These are phyloP conservation scores for Vulpes ferrilata DNA, from an alignment of 2,113 vertebrate species.

Conservation along the genomic window DNA sequence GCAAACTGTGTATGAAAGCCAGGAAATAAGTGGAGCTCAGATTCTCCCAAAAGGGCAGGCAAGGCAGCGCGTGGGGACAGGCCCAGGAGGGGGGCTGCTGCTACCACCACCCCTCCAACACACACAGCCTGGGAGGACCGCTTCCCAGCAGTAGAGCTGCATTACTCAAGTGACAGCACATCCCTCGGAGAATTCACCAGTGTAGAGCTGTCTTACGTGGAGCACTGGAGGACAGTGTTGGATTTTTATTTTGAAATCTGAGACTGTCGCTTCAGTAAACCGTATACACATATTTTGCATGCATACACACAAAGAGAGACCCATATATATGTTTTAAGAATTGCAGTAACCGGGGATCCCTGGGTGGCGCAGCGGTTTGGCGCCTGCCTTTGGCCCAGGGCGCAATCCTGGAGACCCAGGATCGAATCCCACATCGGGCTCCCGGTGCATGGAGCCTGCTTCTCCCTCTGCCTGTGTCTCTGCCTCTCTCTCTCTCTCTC, in stretches of 20 bases:
- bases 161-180: background rate
- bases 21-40: background rate
- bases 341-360: no score
- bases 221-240: slow-evolving; percentile 29
- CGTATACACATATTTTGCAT: background rate
- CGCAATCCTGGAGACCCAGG: no score
- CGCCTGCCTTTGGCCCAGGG: no score
- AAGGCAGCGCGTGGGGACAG: background rate
- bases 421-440: no score
- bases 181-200: background rate
- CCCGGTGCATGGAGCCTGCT: no score
- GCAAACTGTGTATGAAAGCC: background rate
- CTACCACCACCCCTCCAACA: background rate
- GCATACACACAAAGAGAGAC: accelerated
- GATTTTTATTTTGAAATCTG: slow-evolving; percentile 45
- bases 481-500: no score
- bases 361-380: no score
- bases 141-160: background rate
- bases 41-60: background rate
- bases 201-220: background rate
- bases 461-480: no score
- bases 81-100: background rate
- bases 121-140: background rate
- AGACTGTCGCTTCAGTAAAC: background rate
- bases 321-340: background rate